phyloP scores from a whole-genome alignment of 2,888 invertebrate species.

The Orgyia antiqua region DNA sequence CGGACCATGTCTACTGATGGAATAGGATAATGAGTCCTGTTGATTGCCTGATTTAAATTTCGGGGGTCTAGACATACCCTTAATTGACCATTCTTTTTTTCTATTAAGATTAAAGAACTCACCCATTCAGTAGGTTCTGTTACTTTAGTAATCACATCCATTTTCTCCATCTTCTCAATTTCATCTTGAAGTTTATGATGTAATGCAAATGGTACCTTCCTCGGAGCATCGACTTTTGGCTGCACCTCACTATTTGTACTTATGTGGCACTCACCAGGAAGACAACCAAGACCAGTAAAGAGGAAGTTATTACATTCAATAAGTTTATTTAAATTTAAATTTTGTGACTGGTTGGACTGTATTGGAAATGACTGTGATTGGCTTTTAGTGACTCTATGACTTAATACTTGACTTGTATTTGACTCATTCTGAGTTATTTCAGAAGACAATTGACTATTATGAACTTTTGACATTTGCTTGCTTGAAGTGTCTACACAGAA shows the following conservation, averaged over 20 bases:
- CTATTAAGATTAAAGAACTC: background rate
- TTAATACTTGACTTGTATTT: no score
- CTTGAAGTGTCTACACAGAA: no score
- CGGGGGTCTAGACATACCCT: conserved; percentile 1
- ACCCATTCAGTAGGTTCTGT: conserved; percentile 1
- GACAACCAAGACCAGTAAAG: no score
- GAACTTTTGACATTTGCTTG: no score
- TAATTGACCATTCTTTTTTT: background rate
- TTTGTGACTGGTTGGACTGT: no score
- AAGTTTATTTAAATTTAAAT: no score
- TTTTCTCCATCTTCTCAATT: background rate
- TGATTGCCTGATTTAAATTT: background rate
- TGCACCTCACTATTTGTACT: background rate
- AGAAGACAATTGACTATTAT: no score
- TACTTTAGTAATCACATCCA: background rate
- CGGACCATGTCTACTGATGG: background rate
- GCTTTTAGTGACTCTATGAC: no score
- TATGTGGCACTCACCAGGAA: background rate
- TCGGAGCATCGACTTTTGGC: background rate
- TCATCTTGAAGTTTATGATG: background rate
- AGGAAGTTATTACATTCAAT: no score
- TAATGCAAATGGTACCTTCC: background rate
- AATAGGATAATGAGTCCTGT: background rate
- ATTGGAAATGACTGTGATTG: no score
- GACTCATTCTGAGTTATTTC: no score